These are phyloP conservation scores for Murina feae DNA, from an alignment of 2,113 vertebrate genomes.

Conservation along the genomic window DNA sequence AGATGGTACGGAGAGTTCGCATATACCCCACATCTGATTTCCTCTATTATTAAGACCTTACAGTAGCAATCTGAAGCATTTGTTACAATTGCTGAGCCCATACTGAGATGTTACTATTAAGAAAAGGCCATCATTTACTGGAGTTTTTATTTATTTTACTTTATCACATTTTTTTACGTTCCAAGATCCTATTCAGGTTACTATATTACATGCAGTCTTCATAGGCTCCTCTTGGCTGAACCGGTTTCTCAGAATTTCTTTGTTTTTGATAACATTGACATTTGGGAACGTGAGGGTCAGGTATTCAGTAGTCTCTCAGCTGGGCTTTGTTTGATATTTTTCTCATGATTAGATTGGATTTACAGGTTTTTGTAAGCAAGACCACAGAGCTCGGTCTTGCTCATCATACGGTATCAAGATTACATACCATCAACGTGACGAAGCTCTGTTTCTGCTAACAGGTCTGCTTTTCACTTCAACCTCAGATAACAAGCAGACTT, in stretches of 20 bases:
- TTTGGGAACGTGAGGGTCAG: neutral
- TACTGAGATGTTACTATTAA: neutral
- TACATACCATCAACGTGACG: neutral
- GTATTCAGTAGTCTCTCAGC: neutral
- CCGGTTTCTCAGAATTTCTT: neutral
- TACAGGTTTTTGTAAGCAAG: neutral
- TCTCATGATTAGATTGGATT: neutral
- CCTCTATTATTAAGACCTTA: neutral
- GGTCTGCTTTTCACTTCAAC: neutral
- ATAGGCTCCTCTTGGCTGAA: neutral
- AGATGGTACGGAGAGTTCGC: neutral
- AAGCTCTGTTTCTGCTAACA: neutral
- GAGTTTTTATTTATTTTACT: neutral
- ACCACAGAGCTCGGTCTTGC: neutral
- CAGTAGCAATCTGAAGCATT: neutral
- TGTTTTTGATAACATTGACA: neutral
- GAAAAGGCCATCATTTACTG: neutral
- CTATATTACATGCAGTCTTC: neutral
- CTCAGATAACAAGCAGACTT: neutral
- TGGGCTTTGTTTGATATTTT: neutral
- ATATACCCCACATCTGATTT: neutral
- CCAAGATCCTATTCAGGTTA: neutral
- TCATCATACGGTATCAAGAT: neutral
- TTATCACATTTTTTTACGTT: neutral
- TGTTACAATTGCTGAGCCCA: neutral